Evolutionary conservation across 2,888 invertebrate genomes (phyloP), one percentile per base, ranked within the genome.

Genomic region (Drosophila parthenogenetica): DNA sequence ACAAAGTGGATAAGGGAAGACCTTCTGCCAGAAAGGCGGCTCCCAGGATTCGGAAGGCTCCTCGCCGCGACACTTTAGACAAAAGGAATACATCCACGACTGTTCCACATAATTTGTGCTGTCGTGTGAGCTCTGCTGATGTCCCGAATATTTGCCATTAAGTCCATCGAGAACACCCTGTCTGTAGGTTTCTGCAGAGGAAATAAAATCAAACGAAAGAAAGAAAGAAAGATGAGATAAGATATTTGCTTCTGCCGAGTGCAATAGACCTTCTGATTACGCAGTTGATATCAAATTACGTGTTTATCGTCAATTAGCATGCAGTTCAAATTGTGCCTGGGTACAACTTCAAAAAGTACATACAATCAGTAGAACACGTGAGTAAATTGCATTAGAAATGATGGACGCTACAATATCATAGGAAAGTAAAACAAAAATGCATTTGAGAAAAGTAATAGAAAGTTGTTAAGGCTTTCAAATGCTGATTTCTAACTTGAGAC

Each of bases 1-100:
- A 89, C 97, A 97, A 90, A 97, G 94, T 17, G 97, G 97, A 87
- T 96, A 96, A 0, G 97, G 97, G 91, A 96, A 97, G 87, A 96
- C 91, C 91, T 94, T 95, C 86, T 95, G 95, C 97, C 97, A 97
- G 80, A 95, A 93, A 0, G 95, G 93, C 14, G 97, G 97, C 90
- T 96, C 96, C 97, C 97, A 97, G 16, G 96, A 95, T 25, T 96
- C 94, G 83, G 94, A 93, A 45, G 94, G 94, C 91, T 96, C 96
- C 93, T 95, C 95, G 81, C 94, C 94, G 80, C 96, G 94, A 92
- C 97, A 97, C 93, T 96, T 95, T 59, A 95, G 93, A 90, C 97
- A 97, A 91, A 96, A 95, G 66, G 95, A 93, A 92, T 95, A 96
- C 94, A 97, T 95, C 96, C 97, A 97, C 66, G 97, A 97, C 87